Evolutionary conservation across 2,113 vertebrate genomes (phyloP), one percentile per base, ranked within the genome.

Genomic region (Urocolius indicus): DNA sequence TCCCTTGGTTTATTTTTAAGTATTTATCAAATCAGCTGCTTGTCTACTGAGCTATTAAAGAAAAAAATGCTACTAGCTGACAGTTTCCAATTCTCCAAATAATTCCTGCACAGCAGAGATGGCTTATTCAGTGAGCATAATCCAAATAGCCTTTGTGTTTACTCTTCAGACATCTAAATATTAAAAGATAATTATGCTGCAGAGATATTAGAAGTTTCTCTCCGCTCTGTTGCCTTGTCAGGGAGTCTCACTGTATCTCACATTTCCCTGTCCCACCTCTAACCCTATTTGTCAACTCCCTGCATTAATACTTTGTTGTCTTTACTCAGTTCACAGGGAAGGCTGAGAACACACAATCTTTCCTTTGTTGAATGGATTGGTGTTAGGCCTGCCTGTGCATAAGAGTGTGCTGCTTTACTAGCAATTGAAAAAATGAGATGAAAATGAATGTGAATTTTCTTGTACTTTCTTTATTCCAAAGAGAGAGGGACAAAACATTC

Each of bases 361-460:
- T 72, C 22, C 77, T 84, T 87, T 46, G 77, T 71, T 77, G 68
- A 69, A 63, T 12, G 59, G 58, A 43, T 67, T 89, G 55, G 5
- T 12, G 9, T 21, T 16, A 30, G 41, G 41, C 26, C 78, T 67
- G 72, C 26, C 78, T 67, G 72, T 1, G 0, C 30, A 38, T 63
- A 41, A 92, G 67, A 84, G 87, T 62, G 82, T 95, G 93, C 51
- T 90, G 71, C 78, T 84, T 74, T 80, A 52, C 29, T 21, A 48
- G 36, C 41, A 66, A 71, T 48, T 91, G 78, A 93, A 43, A 43
- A 87, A 93, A 88, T 23, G 18, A 69, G 15, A 83, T n/a, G 13
- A 36, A 69, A 85, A 84, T 62, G 62, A 85, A 43, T 0, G 0
- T 34, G 48, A 63, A 57, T 55, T 61, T 67, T 80, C 52, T 24